Conservation (phyloP, 2,113 vertebrate species). For the Nipponia nippon region DNA sequence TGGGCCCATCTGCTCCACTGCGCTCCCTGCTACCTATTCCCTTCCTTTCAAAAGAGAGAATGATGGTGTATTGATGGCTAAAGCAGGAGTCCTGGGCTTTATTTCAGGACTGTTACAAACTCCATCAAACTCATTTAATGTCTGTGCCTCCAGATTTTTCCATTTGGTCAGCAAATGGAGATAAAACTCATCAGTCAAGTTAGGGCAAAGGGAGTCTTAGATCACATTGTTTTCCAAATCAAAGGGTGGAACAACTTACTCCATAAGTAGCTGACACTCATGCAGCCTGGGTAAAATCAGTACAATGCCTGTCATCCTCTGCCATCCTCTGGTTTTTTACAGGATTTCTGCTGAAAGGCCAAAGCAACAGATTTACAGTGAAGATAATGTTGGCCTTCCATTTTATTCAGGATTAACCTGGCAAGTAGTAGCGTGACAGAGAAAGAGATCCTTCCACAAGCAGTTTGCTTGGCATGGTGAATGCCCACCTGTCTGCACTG, state of each 20-base stretch:
- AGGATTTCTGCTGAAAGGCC: background rate
- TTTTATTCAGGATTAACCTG: constrained; percentile 9
- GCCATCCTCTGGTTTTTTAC: background rate
- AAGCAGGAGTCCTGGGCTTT: background rate
- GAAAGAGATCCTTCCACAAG: background rate
- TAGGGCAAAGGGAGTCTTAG: background rate
- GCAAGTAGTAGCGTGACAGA: background rate
- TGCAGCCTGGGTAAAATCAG: background rate
- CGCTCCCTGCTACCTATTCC: background rate
- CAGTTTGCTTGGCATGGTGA: constrained; percentile 23
- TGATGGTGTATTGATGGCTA: background rate
- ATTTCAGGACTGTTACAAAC: background rate
- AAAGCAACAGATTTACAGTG: background rate
- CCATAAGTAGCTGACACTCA: background rate
- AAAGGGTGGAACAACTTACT: background rate
- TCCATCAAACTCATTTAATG: background rate
- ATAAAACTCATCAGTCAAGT: background rate
- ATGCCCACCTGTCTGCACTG: constrained; percentile 32
- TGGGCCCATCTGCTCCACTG: background rate
- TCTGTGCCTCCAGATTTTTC: background rate
- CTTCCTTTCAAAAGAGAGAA: background rate
- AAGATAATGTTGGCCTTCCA: background rate
- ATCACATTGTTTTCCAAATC: background rate
- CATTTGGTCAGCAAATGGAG: background rate
- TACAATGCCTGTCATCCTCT: accelerated